A percentile compares a stretch with the other conserved stretches of the same genome.
Conservation (phyloP, 2,888 invertebrate species). For the Rhorus exstirpatorius region DNA sequence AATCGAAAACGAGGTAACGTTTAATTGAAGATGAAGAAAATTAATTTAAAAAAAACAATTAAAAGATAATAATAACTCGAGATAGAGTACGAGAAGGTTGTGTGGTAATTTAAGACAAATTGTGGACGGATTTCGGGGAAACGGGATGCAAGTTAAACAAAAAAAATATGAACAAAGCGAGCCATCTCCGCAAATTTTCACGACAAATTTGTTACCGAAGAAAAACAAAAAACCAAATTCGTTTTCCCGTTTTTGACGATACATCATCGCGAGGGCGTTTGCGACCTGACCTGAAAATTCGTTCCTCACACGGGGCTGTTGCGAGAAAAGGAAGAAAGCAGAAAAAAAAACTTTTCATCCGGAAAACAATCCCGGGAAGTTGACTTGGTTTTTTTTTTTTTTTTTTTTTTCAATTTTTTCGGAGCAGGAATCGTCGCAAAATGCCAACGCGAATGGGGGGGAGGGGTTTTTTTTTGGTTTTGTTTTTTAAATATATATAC, state of each 20-base stretch:
- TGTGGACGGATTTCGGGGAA: conserved; percentile 37
- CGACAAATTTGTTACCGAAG: conserved; percentile 26
- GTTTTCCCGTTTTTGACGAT: conserved; percentile 39
- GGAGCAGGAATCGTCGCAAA: conserved; percentile 50
- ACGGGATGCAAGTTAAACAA: conserved; percentile 8
- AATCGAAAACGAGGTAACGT: conserved; percentile 63
- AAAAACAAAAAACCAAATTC: not conserved
- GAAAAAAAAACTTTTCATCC: conserved; percentile 8
- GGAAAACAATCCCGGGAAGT: no score
- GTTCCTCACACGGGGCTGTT: conserved; percentile 3
- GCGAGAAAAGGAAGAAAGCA: not conserved
- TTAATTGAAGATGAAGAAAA: conserved; percentile 47
- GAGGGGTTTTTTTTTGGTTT: not conserved
- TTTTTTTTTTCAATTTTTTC: no score
- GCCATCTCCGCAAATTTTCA: conserved; percentile 31
- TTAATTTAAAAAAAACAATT: no score
- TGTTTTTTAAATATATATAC: conserved; percentile 57
- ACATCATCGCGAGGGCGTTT: conserved; percentile 25
- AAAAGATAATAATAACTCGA: conserved; percentile 52
- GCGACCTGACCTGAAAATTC: conserved; percentile 37
- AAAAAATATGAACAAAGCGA: conserved; percentile 11
- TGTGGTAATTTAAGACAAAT: conserved; percentile 69
- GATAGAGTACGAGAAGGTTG: conserved; percentile 69
- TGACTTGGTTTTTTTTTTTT: no score
- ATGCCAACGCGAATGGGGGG: conserved; percentile 17